A percentile compares a stretch with the other conserved stretches of the same genome.
Conservation (phyloP, 2,888 invertebrate genomes). For the Acanthosoma haemorrhoidale region DNA sequence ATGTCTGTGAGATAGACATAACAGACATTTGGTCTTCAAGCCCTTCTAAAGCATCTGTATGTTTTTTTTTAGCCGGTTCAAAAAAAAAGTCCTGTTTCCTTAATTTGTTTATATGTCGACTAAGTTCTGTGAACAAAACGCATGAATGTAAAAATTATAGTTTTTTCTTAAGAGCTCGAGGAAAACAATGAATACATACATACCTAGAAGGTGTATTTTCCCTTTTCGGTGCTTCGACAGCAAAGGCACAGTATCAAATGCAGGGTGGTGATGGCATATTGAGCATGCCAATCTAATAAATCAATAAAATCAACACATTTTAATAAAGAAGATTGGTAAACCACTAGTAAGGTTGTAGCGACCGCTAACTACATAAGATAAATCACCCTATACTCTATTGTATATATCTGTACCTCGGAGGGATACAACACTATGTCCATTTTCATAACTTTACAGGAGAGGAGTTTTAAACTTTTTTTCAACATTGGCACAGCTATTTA, state of each 20-base stretch:
- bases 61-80: slow-evolving; percentile 28
- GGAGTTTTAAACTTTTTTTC: no score
- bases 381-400: no score
- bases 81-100: slow-evolving; percentile 40
- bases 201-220: slow-evolving; percentile 41
- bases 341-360: no score
- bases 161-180: no score
- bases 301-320: slow-evolving; percentile 1
- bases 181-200: not conserved
- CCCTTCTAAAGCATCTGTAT: not conserved
- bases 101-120: slow-evolving; percentile 40
- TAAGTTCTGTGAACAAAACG: slow-evolving; percentile 40
- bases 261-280: slow-evolving; percentile 41
- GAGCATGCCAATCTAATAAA: slow-evolving; percentile 40
- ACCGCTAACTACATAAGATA: no score
- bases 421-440: no score
- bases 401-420: no score
- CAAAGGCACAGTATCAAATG: slow-evolving; percentile 41
- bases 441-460: no score
- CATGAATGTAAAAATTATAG: no score
- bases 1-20: not conserved
- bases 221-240: slow-evolving; percentile 41
- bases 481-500: no score
- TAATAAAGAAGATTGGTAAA: no score
- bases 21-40: not conserved